These are phyloP conservation scores for Lepus timidus DNA, from an alignment of 2,113 vertebrate genomes.

Conservation along the genomic window DNA sequence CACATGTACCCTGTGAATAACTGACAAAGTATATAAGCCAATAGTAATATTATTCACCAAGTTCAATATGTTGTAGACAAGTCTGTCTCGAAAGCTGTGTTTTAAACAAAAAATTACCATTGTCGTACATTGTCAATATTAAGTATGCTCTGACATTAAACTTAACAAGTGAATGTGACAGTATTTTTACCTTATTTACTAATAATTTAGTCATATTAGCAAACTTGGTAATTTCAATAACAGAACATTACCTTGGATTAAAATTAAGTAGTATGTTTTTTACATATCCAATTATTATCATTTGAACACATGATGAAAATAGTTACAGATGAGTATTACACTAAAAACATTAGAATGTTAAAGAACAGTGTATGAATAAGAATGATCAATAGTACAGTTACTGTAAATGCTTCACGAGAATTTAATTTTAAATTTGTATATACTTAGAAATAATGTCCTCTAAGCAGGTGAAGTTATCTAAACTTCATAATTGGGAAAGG, in stretches of 20 bases:
- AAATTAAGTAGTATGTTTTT: constrained; percentile 11
- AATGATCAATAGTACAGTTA: background rate
- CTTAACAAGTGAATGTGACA: background rate
- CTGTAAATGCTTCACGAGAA: background rate
- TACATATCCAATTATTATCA: constrained; percentile 38
- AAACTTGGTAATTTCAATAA: background rate
- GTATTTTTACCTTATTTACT: background rate
- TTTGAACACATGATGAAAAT: background rate
- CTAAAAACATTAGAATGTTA: background rate
- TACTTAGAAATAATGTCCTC: background rate
- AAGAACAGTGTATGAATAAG: background rate
- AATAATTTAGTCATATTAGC: background rate
- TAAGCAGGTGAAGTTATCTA: constrained; percentile 53
- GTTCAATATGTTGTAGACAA: background rate
- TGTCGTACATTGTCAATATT: background rate
- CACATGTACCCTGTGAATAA: background rate
- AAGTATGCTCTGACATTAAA: background rate
- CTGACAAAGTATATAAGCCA: background rate
- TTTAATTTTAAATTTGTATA: background rate
- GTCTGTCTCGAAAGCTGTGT: background rate
- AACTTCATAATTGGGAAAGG: constrained; percentile 49
- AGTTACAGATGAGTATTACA: background rate
- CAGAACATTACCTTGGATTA: constrained; percentile 16
- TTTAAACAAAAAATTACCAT: background rate
- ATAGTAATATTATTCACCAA: background rate